Conservation (phyloP, 2,888 invertebrate species). For the Zele albiditarsus region DNA sequence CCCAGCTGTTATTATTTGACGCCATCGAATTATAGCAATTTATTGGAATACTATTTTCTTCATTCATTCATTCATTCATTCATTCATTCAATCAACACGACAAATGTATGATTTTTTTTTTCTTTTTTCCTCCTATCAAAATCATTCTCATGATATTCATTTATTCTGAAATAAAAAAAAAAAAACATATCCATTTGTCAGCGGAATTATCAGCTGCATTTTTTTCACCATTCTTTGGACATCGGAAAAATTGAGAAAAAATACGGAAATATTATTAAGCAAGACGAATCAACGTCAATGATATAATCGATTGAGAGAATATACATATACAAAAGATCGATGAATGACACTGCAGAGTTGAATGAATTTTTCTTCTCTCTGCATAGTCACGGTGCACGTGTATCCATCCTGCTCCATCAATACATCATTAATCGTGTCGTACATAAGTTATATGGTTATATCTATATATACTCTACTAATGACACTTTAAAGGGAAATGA, state of each 20-base stretch:
- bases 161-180: too few relatives aligned
- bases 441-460: slow-evolving; percentile 34
- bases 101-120: slow-evolving; percentile 19
- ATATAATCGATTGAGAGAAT: background rate
- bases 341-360: background rate
- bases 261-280: background rate
- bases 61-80: background rate
- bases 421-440: slow-evolving; percentile 62
- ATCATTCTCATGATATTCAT: background rate
- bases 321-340: background rate
- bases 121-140: background rate
- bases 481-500: slow-evolving; percentile 62
- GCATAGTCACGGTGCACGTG: slow-evolving; percentile 36
- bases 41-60: slow-evolving; percentile 14
- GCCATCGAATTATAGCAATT: slow-evolving; percentile 13
- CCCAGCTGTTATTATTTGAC: slow-evolving; percentile 44
- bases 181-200: too few relatives aligned
- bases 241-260: background rate
- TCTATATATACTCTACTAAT: slow-evolving; percentile 49
- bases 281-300: background rate
- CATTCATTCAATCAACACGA: background rate
- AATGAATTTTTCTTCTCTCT: background rate
- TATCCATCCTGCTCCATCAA: slow-evolving; percentile 44
- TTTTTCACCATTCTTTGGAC: too few relatives aligned
- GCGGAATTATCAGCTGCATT: too few relatives aligned